phyloP scores from a whole-genome alignment of 2,797 vertebrate species.

The Muscicapa comitata region DNA sequence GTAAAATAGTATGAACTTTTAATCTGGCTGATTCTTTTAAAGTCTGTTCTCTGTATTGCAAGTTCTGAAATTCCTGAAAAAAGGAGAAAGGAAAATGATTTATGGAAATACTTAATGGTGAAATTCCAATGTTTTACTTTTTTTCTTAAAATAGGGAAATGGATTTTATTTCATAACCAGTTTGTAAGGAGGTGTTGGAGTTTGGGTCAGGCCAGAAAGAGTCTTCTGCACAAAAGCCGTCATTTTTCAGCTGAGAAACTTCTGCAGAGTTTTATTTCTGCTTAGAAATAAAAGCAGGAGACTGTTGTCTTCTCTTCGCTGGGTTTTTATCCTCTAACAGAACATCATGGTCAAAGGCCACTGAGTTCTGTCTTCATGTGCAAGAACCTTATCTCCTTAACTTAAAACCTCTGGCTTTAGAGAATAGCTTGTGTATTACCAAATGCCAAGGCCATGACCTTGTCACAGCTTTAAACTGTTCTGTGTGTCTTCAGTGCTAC shows the following conservation, averaged over 20 bases:
- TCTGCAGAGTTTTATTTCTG: background rate
- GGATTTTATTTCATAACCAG: background rate
- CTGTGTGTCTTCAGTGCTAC: background rate
- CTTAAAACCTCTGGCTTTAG: slow-evolving; percentile 6
- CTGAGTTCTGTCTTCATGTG: background rate
- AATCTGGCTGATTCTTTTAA: background rate
- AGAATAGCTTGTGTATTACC: background rate
- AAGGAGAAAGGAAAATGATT: background rate
- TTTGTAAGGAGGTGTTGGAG: background rate
- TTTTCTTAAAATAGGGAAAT: background rate
- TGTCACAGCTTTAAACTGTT: background rate
- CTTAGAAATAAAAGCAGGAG: background rate
- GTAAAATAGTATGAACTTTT: background rate
- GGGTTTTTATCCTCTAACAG: background rate
- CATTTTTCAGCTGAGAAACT: background rate
- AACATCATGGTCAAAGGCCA: background rate
- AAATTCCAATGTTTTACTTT: background rate
- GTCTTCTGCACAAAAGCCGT: background rate
- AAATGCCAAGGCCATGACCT: background rate
- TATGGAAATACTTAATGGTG: background rate
- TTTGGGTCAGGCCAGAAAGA: background rate
- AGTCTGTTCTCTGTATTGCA: background rate
- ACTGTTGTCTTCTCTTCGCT: background rate
- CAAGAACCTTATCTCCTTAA: slow-evolving; percentile 3
- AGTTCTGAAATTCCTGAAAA: background rate